Base-by-base conservation (phyloP, 2,888 invertebrate genomes). In the Congeria kusceri region DNA sequence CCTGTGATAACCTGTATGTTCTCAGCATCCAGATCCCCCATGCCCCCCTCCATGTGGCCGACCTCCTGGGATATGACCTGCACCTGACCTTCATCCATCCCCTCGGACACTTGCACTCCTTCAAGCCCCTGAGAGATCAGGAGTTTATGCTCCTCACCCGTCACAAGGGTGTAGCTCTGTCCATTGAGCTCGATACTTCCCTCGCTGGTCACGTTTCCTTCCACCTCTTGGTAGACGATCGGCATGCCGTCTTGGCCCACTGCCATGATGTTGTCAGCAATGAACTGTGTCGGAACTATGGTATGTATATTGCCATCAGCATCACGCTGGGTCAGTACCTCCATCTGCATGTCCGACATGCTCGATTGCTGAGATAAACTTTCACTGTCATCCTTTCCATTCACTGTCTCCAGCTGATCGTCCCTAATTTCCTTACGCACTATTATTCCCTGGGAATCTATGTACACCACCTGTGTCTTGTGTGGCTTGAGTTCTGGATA, bases 131-230 rank as follows among this genome's bases (percentile, higher is more conserved):
- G 53, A 11, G 53, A 15, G 53, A 53, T 53, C 25, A 53, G 53
- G 23, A 23, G 53, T 25, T 53, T 53, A 15, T 53, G 53, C 53
- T n/a, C 25, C 20, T 23, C 53, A 13, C n/a, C 53, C 0, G 80
- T 76, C 3, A 80, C 76, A 27, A 80, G 53, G 32, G 80, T 80
- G 44, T 80, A 80, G 56, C 73, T 80, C 44, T 80, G 73, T n/a
- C 80, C 80, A 59, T 75, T 62, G 15, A 80, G 49, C 56, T 76
- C 72, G n/a, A 76, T 68, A 49, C 63, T 63, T 3, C 32, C 61
- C 13, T 63, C 68, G 0, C 58, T 25, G 15, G 47, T 53, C 53
- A 53, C 18, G 20, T 53, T 25, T 9, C 23, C 20, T 20, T 53
- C 53, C 20, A 53, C 53, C n/a, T 53, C 53, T 20, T 53, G 53